These are phyloP conservation scores for Acanthurus leucopareius DNA, from an alignment of 2,797 vertebrate genomes.

Conservation along the genomic window DNA sequence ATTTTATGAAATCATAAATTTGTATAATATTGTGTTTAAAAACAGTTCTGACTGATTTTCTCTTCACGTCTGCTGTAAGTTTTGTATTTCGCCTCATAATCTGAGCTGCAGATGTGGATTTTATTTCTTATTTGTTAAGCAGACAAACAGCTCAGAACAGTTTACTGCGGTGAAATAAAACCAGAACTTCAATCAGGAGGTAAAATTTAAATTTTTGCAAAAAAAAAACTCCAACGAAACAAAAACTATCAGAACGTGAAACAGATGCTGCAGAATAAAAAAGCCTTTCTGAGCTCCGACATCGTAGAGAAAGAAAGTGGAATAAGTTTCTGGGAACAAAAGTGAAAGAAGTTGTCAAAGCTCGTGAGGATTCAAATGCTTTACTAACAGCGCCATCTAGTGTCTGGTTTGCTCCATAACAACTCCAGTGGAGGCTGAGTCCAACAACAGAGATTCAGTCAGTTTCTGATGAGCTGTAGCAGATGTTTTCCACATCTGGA, in stretches of 20 bases:
- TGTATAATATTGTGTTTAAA: too few species aligned
- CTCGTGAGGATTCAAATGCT: slow-evolving; percentile 2
- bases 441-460: neutral
- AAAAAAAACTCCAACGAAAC: neutral
- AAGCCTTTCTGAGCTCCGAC: neutral
- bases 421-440: too few species aligned
- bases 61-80: neutral
- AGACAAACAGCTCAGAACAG: neutral
- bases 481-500: neutral
- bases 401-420: slow-evolving; percentile 32
- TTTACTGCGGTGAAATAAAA: neutral
- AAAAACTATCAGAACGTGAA: neutral
- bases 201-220: neutral
- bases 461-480: slow-evolving; percentile 1
- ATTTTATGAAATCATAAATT: too few species aligned
- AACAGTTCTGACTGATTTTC: neutral
- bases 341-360: neutral
- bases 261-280: neutral
- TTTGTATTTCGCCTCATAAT: neutral
- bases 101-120: neutral
- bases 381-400: slow-evolving; percentile 72
- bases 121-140: neutral
- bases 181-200: neutral
- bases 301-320: too few species aligned
- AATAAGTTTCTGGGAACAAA: neutral